Conservation (phyloP, 2,797 vertebrate species). For the Rhinichthys osculus region DNA sequence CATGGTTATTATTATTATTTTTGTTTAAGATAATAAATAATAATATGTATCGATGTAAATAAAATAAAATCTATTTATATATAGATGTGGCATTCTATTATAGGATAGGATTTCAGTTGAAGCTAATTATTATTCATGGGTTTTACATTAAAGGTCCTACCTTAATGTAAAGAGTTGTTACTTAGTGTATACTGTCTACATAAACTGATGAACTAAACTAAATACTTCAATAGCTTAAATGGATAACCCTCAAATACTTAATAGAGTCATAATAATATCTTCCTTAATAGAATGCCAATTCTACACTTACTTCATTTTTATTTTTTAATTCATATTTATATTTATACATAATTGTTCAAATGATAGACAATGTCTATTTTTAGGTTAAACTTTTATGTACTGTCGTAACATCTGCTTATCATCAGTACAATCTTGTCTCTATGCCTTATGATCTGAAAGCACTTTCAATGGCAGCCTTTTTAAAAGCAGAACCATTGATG, state of each 20-base stretch:
- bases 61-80: not conserved
- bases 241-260: not conserved
- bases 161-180: not conserved
- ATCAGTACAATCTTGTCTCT: slow-evolving; percentile 43
- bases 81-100: not conserved
- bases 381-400: slow-evolving; percentile 13
- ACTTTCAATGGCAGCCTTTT: not conserved
- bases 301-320: not conserved
- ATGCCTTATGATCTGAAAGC: not conserved
- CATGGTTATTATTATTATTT: not conserved
- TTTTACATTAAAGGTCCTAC: no score
- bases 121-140: no score
- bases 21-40: not conserved
- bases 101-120: no score
- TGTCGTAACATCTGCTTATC: slow-evolving; percentile 51
- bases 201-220: no score
- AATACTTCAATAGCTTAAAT: not conserved
- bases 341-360: not conserved
- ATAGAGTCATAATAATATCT: no score
- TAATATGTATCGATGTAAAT: not conserved
- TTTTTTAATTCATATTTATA: not conserved
- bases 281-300: not conserved
- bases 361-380: not conserved
- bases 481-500: not conserved
- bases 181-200: no score